phyloP scores from a whole-genome alignment of 1,140 invertebrate species.

The Onthophagus taurus region DNA sequence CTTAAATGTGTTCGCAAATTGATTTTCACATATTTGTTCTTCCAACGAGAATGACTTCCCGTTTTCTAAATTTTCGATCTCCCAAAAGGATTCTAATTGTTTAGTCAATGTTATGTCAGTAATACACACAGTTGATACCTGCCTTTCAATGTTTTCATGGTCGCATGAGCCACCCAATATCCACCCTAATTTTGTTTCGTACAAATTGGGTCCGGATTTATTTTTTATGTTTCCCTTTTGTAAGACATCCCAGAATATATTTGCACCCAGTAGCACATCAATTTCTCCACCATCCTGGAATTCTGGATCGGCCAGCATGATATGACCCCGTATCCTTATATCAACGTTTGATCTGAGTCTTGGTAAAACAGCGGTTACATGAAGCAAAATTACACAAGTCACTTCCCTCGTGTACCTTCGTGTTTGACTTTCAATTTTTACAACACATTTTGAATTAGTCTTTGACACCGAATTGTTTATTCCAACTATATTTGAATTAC shows the following conservation, averaged over 20 bases:
- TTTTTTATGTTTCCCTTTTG: background rate
- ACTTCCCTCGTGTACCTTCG: background rate
- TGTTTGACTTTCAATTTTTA: background rate
- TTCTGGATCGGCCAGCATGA: background rate
- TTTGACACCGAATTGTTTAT: background rate
- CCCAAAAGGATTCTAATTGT: no score
- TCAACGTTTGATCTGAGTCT: background rate
- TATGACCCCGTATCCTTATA: background rate
- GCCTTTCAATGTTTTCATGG: no score
- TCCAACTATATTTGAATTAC: background rate
- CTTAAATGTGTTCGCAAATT: no score
- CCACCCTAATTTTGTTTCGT: conserved; percentile 5
- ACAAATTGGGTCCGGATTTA: background rate
- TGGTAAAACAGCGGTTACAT: conserved; percentile 1
- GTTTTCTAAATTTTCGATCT: no score
- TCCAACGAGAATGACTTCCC: no score
- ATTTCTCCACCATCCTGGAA: background rate
- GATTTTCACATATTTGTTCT: no score
- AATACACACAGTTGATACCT: no score
- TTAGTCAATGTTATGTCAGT: no score
- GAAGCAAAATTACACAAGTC: background rate
- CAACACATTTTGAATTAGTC: background rate
- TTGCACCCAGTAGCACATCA: conserved; percentile 4
- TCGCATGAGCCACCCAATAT: background rate
- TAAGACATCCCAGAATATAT: conserved; percentile 3